Evolutionary conservation across 37 sponge, comb jelly and placozoan genomes (phyloP).

Genomic region (Theonella swinhoei): DNA sequence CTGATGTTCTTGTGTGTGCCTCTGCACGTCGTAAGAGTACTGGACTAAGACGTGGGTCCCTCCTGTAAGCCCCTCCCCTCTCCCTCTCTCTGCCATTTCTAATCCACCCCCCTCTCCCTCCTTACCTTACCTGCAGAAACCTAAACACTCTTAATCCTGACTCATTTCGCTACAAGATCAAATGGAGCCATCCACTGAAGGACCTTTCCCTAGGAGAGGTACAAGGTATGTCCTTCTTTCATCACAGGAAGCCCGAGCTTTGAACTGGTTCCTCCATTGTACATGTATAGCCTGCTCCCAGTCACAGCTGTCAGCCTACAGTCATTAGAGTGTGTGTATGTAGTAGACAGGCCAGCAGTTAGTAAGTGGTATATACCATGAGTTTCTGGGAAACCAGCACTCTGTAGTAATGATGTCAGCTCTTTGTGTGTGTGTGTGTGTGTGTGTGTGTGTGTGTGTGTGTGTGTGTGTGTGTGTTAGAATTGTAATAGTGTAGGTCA

Average conservation of each 20-base stretch:
- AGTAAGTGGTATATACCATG: too few species aligned
- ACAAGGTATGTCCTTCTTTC: slow-evolving; percentile 37
- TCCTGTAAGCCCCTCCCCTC: slow-evolving; percentile 25
- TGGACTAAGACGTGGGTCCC: slow-evolving; percentile 42
- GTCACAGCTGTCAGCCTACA: too few species aligned
- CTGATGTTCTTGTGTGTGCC: slow-evolving; percentile 72
- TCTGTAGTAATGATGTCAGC: too few species aligned
- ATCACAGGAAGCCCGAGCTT: too few species aligned
- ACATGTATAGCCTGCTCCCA: too few species aligned
- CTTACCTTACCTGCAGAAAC: not conserved
- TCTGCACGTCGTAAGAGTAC: slow-evolving; percentile 63
- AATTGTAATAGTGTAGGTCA: slow-evolving; percentile 2
- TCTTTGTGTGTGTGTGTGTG: too few species aligned
- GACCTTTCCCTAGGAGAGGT: slow-evolving; percentile 31
- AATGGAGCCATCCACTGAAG: slow-evolving; percentile 54
- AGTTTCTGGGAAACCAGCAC: too few species aligned
- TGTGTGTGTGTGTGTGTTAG: slow-evolving; percentile 7
- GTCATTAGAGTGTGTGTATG: slow-evolving; percentile 31
- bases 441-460: slow-evolving; percentile 24
- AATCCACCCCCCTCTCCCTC: not conserved
- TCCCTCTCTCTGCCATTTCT: not conserved
- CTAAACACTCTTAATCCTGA: slow-evolving; percentile 37
- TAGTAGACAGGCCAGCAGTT: too few species aligned
- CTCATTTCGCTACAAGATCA: slow-evolving; percentile 54
- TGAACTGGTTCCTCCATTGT: too few species aligned